Evolutionary conservation across 1,140 invertebrate species (phyloP), one percentile per base, ranked within the genome.

Genomic region (Nomia melanderi): DNA sequence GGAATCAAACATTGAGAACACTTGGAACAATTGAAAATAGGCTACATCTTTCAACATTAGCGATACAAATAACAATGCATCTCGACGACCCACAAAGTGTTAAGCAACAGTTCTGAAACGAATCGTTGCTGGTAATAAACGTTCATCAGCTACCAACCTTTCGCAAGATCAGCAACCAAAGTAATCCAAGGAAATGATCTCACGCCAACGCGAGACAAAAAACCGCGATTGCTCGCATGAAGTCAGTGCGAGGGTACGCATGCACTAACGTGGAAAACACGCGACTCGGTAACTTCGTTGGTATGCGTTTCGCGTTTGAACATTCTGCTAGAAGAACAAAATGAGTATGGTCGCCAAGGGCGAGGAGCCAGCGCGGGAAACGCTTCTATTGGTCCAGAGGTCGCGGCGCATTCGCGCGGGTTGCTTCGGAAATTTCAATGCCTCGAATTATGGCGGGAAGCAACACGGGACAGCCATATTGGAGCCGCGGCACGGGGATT

Each of bases 321-420:
- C 47, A 66, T 63, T 63, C 67, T 53, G 27, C 23, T 6, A 54
- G 56, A 67, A 47, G 64, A 33, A 41, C 25, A 29, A 81, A 73
- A 71, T 31, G 64, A 44, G 23, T 25, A n/a, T 27, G 39, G n/a
- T 2, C 17, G 4, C 56, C 64, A 78, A 83, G 76, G 76, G 65
- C 80, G 53, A 73, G 29, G 8, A 1, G 64, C 41, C n/a, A 54
- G 69, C 79, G 87, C 86, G 86, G 87, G 88, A 88, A 84, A 73
- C 78, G 33, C 50, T 69, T 27, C 64, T 64, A 88, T 89, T 89
- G 86, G 85, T 20, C 36, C 64, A 8, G 29, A 5, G 39, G 29
- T 62, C 59, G 57, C 72, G 53, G 82, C 78, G 87, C 78, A 77
- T 86, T 83, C 83, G 77, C 66, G 25, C 33, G 54, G 62, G 47